Base-by-base conservation (phyloP, 2,113 vertebrate species). In the Thamnophis sirtalis region DNA sequence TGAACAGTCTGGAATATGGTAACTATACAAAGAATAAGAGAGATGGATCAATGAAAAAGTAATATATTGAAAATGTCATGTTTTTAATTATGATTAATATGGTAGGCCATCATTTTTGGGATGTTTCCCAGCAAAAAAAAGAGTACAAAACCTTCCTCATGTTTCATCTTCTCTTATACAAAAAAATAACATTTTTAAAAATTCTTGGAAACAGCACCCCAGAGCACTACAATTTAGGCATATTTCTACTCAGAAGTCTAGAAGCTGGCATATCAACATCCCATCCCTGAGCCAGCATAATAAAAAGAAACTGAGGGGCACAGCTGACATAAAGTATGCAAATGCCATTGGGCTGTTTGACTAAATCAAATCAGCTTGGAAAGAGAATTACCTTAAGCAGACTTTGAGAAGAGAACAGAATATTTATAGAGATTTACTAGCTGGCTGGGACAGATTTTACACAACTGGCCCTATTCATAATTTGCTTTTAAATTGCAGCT, bases 1-100 rank as follows among this genome's bases (percentile, higher is more conserved):
- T 80, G 28, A 93, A 92, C 92, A 49, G 28, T 3, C 43, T 90
- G 84, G 92, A 94, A 93, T 91, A 84, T 0, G 0, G 26, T 92
- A 21, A 60, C 11, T n/a, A 3, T 13, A 26, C 15, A 80, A 54
- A 89, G 80, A 21, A 38, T 60, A 48, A 49, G 17, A 51, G 21
- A 90, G 50, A 48, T 48, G 43, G 86, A 54, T 19, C 24, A 53
- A n/a, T 48, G 49, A 10, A 73, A 60, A 56, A 26, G 9, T 24
- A 84, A 54, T 58, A 58, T 21, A 60, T 33, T 90, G 55, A 92
- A 94, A 48, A 2, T 5, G 89, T 48, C 10, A 8, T 92, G 1
- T 26, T 5, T 68, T 91, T 80, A 91, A 53, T 87, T 91, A 24
- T 48, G n/a, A 6, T 92, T 87, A 92, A 49, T 86, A 91, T 24